phyloP scores from a whole-genome alignment of 2,113 vertebrate species.

The Fulica atra region DNA sequence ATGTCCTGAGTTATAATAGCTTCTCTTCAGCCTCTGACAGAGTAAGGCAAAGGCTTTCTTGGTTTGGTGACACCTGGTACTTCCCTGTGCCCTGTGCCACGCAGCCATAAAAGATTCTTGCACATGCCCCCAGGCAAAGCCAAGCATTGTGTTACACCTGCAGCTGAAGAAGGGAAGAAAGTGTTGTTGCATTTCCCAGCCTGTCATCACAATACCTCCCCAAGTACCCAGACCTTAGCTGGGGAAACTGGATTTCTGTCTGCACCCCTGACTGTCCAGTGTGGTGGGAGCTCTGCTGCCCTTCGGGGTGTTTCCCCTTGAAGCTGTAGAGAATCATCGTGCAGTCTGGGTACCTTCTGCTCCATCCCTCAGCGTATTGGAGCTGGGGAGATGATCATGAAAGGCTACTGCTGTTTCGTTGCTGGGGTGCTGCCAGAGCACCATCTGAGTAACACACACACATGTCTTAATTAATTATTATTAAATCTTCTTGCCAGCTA shows the following conservation, averaged over 20 bases:
- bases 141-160: background rate
- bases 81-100: background rate
- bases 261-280: background rate
- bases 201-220: background rate
- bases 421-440: background rate
- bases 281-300: background rate
- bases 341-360: background rate
- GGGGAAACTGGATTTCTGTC: background rate
- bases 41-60: background rate
- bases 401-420: background rate
- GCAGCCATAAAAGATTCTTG: background rate
- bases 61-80: background rate
- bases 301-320: background rate
- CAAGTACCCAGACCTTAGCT: background rate
- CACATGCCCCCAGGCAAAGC: background rate
- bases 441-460: background rate
- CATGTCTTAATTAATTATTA: background rate
- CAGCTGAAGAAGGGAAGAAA: background rate
- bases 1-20: background rate
- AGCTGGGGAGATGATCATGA: background rate
- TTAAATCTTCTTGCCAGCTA: background rate
- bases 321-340: background rate
- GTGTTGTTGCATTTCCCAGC: background rate
- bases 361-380: background rate
- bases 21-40: background rate